Conservation (phyloP, 2,113 vertebrate genomes). For the Xenopus tropicalis region DNA sequence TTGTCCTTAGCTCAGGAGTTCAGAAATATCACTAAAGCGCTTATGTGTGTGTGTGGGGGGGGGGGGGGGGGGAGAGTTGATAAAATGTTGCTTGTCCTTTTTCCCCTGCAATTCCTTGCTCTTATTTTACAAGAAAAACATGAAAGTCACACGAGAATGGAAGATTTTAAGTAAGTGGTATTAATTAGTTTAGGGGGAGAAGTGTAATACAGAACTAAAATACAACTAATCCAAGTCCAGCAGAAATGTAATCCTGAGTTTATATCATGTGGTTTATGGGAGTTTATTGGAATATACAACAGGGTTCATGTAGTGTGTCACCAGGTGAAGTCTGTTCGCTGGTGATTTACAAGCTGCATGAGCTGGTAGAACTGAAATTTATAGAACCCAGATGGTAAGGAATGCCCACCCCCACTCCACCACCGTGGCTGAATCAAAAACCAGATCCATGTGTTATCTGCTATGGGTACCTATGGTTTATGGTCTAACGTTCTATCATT, state of each 20-base stretch:
- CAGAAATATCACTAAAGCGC: not conserved
- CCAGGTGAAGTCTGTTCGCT: slow-evolving; percentile 70
- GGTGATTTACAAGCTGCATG: slow-evolving; percentile 75
- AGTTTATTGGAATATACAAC: slow-evolving; percentile 77
- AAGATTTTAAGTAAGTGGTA: slow-evolving; percentile 9
- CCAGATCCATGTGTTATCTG: slow-evolving; percentile 64
- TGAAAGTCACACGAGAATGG: not conserved
- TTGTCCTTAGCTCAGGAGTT: not conserved
- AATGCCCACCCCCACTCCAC: slow-evolving; percentile 52
- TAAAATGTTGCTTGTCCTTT: not conserved
- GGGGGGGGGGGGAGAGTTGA: not conserved
- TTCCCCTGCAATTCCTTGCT: not conserved
- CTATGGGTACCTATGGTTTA: slow-evolving; percentile 58
- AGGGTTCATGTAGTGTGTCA: slow-evolving; percentile 73
- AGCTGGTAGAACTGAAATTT: slow-evolving; percentile 72
- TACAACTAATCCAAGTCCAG: slow-evolving; percentile 46
- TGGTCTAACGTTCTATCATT: too few relatives aligned
- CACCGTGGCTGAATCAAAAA: slow-evolving; percentile 69
- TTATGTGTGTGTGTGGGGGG: not conserved
- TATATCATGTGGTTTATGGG: slow-evolving; percentile 67
- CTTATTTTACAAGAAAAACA: slow-evolving; percentile 2
- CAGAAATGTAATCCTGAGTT: slow-evolving; percentile 69
- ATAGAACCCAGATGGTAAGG: slow-evolving; percentile 74
- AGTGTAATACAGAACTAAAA: slow-evolving; percentile 44
- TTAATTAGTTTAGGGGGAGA: slow-evolving; percentile 41